phyloP scores from a whole-genome alignment of 92 coral and sea anemone genomes.

The Paragorgia papillata region DNA sequence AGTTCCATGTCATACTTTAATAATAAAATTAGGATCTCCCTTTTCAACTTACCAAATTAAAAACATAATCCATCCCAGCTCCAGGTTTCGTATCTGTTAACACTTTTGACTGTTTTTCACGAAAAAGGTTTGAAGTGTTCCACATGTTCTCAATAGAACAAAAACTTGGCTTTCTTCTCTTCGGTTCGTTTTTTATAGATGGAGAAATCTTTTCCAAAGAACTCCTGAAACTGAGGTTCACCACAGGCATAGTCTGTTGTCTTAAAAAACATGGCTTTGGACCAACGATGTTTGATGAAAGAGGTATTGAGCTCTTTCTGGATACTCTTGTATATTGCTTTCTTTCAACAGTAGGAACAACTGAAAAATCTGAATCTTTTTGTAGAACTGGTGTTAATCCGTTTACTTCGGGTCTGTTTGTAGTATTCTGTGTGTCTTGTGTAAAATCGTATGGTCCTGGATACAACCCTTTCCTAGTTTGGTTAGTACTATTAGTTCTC shows the following conservation, averaged over 20 bases:
- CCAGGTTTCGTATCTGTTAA: neutral
- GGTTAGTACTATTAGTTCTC: no score
- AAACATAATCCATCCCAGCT: neutral
- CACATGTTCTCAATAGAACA: constrained; percentile 1
- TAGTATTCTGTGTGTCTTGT: neutral
- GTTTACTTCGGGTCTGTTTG: neutral
- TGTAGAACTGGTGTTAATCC: neutral
- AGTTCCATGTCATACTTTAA: no score
- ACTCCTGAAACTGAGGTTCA: constrained; percentile 7
- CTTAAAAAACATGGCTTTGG: neutral
- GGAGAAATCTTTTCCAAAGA: neutral
- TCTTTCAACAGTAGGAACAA: neutral
- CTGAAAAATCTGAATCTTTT: neutral
- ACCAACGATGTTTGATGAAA: neutral
- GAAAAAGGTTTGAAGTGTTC: constrained; percentile 18
- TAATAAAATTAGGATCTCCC: no score
- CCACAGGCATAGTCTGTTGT: constrained; percentile 14
- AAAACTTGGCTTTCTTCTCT: constrained; percentile 9
- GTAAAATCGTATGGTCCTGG: neutral
- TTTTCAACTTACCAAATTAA: constrained; percentile 13
- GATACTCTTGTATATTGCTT: neutral
- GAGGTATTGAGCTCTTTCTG: neutral
- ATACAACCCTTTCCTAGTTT: no score
- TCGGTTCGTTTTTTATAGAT: neutral
- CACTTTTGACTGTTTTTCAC: constrained; percentile 16